These are phyloP conservation scores for Drosophila novamexicana DNA, from an alignment of 1,140 invertebrate genomes.

Conservation along the genomic window DNA sequence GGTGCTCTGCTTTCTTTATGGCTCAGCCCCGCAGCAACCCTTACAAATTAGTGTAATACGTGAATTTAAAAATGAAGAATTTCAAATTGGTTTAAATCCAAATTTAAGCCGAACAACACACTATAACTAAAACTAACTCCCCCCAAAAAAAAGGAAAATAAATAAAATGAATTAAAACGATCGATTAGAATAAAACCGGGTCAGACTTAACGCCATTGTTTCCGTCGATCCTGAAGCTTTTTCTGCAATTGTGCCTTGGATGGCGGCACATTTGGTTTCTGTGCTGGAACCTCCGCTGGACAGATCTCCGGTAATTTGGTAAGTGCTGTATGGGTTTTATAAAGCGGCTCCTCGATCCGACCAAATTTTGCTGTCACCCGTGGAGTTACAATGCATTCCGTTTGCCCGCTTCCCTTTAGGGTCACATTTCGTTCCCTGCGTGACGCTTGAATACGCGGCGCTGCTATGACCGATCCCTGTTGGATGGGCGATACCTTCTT, in stretches of 20 bases:
- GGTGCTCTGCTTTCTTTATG: no score
- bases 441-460: not conserved
- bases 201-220: conserved; percentile 34
- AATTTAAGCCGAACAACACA: not conserved
- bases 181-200: not conserved
- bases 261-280: not conserved
- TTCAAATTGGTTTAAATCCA: not conserved
- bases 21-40: not conserved
- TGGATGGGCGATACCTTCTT: not conserved
- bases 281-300: not conserved
- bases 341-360: not conserved
- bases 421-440: not conserved
- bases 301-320: not conserved
- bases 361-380: not conserved
- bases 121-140: not conserved
- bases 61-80: not conserved
- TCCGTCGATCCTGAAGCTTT: conserved; percentile 14
- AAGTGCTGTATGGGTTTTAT: not conserved
- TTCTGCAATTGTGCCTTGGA: conserved; percentile 26
- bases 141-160: not conserved
- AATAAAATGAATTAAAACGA: not conserved
- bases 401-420: not conserved
- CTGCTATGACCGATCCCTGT: not conserved
- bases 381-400: not conserved
- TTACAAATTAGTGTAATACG: not conserved